These are phyloP conservation scores for Atractosteus spatula DNA, from an alignment of 2,113 vertebrate species.

Conservation along the genomic window DNA sequence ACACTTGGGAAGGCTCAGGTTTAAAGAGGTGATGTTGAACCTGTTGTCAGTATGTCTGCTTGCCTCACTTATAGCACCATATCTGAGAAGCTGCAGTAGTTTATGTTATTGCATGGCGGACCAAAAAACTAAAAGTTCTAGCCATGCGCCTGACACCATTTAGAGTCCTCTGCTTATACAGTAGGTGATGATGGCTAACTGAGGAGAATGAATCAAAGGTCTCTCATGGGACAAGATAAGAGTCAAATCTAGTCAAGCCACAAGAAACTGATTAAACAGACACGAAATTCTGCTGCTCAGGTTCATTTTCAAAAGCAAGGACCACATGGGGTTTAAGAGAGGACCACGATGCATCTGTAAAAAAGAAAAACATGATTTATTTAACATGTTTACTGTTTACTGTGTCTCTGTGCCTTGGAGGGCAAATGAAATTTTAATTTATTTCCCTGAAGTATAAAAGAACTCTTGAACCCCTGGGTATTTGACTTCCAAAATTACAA, in stretches of 20 bases:
- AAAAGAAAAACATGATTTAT: constrained; percentile 61
- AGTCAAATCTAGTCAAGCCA: constrained; percentile 62
- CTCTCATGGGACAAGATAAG: constrained; percentile 55
- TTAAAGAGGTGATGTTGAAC: too few species aligned
- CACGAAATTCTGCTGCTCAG: constrained; percentile 48
- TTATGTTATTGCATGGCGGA: too few species aligned
- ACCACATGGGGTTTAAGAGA: constrained; percentile 50
- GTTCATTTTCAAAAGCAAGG: constrained; percentile 51
- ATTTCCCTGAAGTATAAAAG: constrained; percentile 42
- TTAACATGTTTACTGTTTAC: constrained; percentile 62
- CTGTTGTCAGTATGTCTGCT: too few species aligned
- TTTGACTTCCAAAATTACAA: constrained; percentile 48
- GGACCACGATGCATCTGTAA: constrained; percentile 51
- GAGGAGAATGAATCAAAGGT: constrained; percentile 43
- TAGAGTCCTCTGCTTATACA: constrained; percentile 52
- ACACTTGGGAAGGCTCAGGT: too few species aligned
- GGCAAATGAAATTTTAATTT: constrained; percentile 62
- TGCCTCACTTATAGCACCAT: too few species aligned
- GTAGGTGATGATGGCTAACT: constrained; percentile 46
- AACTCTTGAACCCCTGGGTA: constrained; percentile 31
- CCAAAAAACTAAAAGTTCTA: constrained; percentile 2
- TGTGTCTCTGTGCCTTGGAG: constrained; percentile 57
- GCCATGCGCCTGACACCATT: constrained; percentile 49
- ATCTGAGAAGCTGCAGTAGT: too few species aligned
- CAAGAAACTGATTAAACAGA: constrained; percentile 54